Conservation (phyloP, 2,888 invertebrate species). For the Peribatodes rhomboidaria region DNA sequence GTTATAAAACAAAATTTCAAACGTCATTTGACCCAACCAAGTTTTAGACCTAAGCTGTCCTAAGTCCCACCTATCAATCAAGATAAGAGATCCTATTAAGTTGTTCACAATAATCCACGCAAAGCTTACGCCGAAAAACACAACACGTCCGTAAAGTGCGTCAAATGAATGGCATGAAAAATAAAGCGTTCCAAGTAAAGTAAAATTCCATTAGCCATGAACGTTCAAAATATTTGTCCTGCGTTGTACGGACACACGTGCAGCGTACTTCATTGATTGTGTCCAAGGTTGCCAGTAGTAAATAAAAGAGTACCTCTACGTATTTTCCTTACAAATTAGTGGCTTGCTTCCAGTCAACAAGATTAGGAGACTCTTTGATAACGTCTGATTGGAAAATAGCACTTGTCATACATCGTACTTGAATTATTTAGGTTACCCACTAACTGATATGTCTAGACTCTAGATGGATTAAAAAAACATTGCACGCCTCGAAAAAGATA, state of each 20-base stretch:
- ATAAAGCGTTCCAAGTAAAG: conserved; percentile 53
- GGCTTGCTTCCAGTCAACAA: no score
- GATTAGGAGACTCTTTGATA: no score
- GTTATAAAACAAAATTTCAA: neutral
- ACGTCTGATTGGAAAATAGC: no score
- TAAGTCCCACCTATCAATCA: neutral
- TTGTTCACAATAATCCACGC: conserved; percentile 1
- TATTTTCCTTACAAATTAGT: conserved; percentile 42
- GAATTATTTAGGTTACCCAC: no score
- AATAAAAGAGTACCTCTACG: conserved; percentile 49
- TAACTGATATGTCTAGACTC: no score
- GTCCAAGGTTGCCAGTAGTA: conserved; percentile 54
- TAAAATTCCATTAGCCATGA: conserved; percentile 55
- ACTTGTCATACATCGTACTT: no score
- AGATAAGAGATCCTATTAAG: neutral
- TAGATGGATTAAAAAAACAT: no score
- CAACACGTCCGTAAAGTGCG: conserved; percentile 6
- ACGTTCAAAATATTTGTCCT: conserved; percentile 67
- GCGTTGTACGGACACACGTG: conserved; percentile 48
- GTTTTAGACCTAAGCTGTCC: no score
- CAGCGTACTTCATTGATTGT: conserved; percentile 47
- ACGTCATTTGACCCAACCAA: neutral
- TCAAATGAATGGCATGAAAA: conserved; percentile 48
- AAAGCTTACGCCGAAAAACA: conserved; percentile 7
- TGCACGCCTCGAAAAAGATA: no score